Evolutionary conservation across 2,797 vertebrate genomes (phyloP), one percentile per base, ranked within the genome.

Genomic region (Vireo griseus): DNA sequence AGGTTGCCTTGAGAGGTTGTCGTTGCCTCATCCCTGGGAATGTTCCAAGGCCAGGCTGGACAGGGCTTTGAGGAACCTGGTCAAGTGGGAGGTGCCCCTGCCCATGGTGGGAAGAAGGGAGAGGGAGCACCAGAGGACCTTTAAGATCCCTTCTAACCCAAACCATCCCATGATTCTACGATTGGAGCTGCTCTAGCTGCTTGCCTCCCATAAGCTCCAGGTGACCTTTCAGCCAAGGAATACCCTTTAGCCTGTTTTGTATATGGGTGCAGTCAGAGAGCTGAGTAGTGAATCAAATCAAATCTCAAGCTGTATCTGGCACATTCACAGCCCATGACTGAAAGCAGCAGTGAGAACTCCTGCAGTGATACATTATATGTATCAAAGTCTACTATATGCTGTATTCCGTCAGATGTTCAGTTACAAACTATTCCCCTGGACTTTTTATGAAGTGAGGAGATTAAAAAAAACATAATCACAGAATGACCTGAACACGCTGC

Each of bases 261-360:
- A n/a, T 22, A 44, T 14, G 31, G 31, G 45, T 78, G 42, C 62
- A 72, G 74, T 37, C 63, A 78, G 62, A 78, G 42, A 50, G 45
- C 33, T 37, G 37, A 84, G 78, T 48, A 68, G 89, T 74, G 10
- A 86, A 86, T 63, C 58, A 89, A 84, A 74, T 55, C 33, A 58
- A n/a, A 62, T 54, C 69, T 78, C 71, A 58, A n/a, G 50, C 67
- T 87, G 7, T 54, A 72, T 33, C 71, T 82, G 62, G 21, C 62
- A 91, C 24, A 11, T 90, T 72, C 47, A 65, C 7, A 88, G 63
- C 28, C 63, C 79, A 42, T 50, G 78, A 79, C 29, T 62, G 75
- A 82, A 71, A 85, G 66, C 33, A 45, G 39, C 61, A 80, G n/a
- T 29, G 62, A 90, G 55, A 75, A n/a, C 22, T 62, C 69, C 65